phyloP scores from a whole-genome alignment of 2,888 invertebrate genomes.

The Alloplasta piceator region DNA sequence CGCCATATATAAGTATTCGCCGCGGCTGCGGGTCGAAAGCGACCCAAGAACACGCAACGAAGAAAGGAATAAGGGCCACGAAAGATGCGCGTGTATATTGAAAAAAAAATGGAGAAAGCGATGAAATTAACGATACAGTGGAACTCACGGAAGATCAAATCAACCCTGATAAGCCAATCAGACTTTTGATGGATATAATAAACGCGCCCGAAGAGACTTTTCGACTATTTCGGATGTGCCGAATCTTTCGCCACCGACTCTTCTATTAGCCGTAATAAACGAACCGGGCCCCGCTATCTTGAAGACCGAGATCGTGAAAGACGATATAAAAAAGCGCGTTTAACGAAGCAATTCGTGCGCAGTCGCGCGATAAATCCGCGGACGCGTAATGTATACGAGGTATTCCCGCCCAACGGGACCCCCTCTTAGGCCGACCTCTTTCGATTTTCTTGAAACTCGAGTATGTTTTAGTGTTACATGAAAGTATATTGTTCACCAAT shows the following conservation, averaged over 20 bases:
- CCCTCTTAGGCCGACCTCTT: no score
- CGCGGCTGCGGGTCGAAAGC: slow-evolving; percentile 58
- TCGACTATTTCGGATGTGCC: slow-evolving; percentile 24
- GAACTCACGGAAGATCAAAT: slow-evolving; percentile 35
- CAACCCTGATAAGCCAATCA: slow-evolving; percentile 47
- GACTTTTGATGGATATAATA: slow-evolving; percentile 47
- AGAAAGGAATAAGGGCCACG: slow-evolving; percentile 56
- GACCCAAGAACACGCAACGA: slow-evolving; percentile 35
- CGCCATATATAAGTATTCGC: slow-evolving; percentile 6
- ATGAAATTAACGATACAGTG: slow-evolving; percentile 32
- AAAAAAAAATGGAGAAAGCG: background rate
- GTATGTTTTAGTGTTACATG: no score
- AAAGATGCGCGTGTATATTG: slow-evolving; percentile 31
- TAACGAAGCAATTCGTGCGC: slow-evolving; percentile 55
- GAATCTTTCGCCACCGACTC: slow-evolving; percentile 37
- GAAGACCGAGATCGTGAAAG: slow-evolving; percentile 26
- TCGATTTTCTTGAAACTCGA: no score
- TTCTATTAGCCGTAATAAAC: slow-evolving; percentile 45
- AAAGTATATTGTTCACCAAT: no score
- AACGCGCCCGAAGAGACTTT: slow-evolving; percentile 14
- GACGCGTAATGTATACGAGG: background rate
- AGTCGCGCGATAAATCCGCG: slow-evolving; percentile 42
- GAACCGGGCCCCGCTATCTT: slow-evolving; percentile 21
- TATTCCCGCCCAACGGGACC: no score
- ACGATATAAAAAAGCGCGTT: slow-evolving; percentile 37